phyloP scores from a whole-genome alignment of 2,888 invertebrate genomes.

The Altica lythri region DNA sequence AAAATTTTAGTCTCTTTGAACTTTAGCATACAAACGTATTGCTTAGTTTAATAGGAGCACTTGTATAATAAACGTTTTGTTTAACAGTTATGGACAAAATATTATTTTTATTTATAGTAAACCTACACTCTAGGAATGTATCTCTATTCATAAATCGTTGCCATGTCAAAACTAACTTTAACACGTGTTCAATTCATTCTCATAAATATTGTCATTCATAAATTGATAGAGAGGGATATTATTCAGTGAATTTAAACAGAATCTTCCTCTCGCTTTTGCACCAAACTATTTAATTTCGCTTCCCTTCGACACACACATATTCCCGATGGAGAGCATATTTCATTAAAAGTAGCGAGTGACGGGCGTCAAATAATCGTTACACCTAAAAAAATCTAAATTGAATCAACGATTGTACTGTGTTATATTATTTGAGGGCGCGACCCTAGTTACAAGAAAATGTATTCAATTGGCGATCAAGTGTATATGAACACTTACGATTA shows the following conservation, averaged over 20 bases:
- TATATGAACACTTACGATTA: constrained; percentile 57
- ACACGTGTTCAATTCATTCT: constrained; percentile 46
- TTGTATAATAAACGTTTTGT: too few relatives aligned
- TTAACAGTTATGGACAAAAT: too few relatives aligned
- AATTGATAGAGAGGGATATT: constrained; percentile 48
- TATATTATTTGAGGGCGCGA: constrained; percentile 65
- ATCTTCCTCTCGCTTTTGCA: constrained; percentile 46
- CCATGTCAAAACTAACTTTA: constrained; percentile 43
- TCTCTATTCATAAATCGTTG: too few relatives aligned
- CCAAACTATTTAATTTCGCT: constrained; percentile 55
- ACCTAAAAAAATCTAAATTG: constrained; percentile 68
- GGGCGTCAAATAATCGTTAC: constrained; percentile 59
- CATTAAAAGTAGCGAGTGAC: constrained; percentile 52
- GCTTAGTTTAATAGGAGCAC: too few relatives aligned
- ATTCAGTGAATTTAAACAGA: constrained; percentile 46
- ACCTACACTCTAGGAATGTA: too few relatives aligned
- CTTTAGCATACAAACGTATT: too few relatives aligned
- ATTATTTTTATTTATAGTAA: too few relatives aligned
- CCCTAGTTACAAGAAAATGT: constrained; percentile 51
- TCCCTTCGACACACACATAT: constrained; percentile 45
- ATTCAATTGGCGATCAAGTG: constrained; percentile 57
- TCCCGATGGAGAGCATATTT: constrained; percentile 55
- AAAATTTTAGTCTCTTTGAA: too few relatives aligned
- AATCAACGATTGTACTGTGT: constrained; percentile 71
- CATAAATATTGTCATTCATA: constrained; percentile 48